A percentile compares a stretch with the other conserved stretches of the same genome.
Conservation (phyloP, 2,888 invertebrate genomes). For the Leucophora obtusa region DNA sequence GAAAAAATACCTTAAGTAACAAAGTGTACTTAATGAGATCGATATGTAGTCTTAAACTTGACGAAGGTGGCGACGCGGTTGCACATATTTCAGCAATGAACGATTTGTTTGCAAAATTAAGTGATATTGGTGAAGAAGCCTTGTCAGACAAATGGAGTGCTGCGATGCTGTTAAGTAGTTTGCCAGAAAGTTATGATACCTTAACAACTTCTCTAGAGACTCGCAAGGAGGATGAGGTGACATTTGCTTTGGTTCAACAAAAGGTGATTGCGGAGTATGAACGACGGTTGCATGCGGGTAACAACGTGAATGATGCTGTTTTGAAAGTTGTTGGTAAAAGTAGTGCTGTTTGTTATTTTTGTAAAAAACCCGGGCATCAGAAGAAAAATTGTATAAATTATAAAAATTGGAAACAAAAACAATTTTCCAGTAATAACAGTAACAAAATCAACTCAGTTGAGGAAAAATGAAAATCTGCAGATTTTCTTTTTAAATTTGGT, state of each 20-base stretch:
- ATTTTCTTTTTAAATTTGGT: slow-evolving; percentile 29
- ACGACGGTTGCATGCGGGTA: slow-evolving; percentile 5
- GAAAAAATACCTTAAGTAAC: background rate
- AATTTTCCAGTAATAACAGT: background rate
- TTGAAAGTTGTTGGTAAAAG: too few relatives aligned
- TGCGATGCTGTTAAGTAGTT: slow-evolving; percentile 12
- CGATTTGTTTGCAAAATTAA: slow-evolving; percentile 5
- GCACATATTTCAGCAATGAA: background rate
- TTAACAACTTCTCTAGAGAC: slow-evolving; percentile 8
- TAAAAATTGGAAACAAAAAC: slow-evolving; percentile 29
- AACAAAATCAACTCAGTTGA: slow-evolving; percentile 26
- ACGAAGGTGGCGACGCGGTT: slow-evolving; percentile 9
- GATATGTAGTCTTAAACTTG: slow-evolving; percentile 6
- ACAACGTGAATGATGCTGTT: too few relatives aligned
- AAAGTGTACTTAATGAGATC: slow-evolving; percentile 9
- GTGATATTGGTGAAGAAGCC: slow-evolving; percentile 14
- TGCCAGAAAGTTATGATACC: slow-evolving; percentile 8
- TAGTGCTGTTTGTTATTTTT: too few relatives aligned
- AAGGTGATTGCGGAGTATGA: slow-evolving; percentile 35
- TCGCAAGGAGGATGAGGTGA: slow-evolving; percentile 14
- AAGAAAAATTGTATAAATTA: slow-evolving; percentile 27
- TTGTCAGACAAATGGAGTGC: slow-evolving; percentile 17
- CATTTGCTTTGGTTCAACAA: slow-evolving; percentile 6
- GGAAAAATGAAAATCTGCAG: slow-evolving; percentile 2
- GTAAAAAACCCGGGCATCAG: too few relatives aligned